Evolutionary conservation across 2,113 vertebrate genomes (phyloP), one percentile per base, ranked within the genome.

Genomic region (Dicerorhinus sumatrensis): DNA sequence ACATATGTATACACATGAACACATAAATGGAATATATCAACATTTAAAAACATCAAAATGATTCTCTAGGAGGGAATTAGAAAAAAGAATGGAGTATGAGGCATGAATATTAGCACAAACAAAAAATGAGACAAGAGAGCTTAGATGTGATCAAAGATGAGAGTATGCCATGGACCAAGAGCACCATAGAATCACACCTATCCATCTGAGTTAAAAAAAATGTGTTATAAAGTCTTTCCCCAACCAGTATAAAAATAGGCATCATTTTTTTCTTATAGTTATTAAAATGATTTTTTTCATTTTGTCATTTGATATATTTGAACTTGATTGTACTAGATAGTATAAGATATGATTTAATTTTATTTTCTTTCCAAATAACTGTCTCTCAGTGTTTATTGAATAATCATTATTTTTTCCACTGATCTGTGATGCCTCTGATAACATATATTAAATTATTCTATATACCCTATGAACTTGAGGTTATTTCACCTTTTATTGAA

Each of bases 201-300:
- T 62, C 42, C 12, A 27, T 39, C 25, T 54, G 42, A 70, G 21
- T 80, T 39, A 25, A 80, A 58, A 29, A 46, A 39, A 13, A 51
- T 21, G 58, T 33, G 51, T 42, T 63, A 60, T 27, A 42, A 62
- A 42, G 2, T 79, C 16, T 36, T 27, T 12, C 20, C 27, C 23
- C 58, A 23, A 67, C 27, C 29, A 39, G 14, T 81, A 0, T 56
- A 58, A 54, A 84, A 70, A 36, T 17, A 58, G 25, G 14, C 9
- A 73, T 87, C 72, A n/a, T 72, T 63, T 86, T 91, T 46, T 76
- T 21, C 29, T 76, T 25, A 13, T 65, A 31, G 48, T 56, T 56
- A 93, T 76, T 46, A 63, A 75, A 81, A 58, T 54, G 81, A 94
- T 46, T 46, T 86, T 39, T 82, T 76, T 69, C 51, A 39, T 62